Evolutionary conservation across 2,797 vertebrate genomes (phyloP), one percentile per base, ranked within the genome.

Genomic region (Avahi laniger): DNA sequence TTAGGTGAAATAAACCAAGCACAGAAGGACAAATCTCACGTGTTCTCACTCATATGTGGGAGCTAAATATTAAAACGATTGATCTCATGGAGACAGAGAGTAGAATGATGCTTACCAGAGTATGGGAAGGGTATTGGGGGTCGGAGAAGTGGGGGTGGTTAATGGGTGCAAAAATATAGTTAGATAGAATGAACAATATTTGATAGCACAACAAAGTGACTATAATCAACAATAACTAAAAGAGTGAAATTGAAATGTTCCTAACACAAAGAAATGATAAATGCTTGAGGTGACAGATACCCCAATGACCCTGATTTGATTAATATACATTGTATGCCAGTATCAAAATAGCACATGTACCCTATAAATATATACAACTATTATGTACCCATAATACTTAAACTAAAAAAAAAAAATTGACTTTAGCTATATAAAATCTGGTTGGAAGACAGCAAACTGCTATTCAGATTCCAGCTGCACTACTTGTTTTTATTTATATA

Each of bases 361-460:
- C 63, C 63, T 65, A 65, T 65, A 63, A 33, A 63, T 65, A n/a
- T n/a, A 18, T 33, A 33, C 30, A 63, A 63, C 61, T 63, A 33
- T 65, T 20, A n/a, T 65, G 17, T n/a, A n/a, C 63, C 33, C n/a
- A n/a, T 65, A 65, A 65, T 65, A 65, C 7, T 65, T 65, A 65
- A 65, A 7, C 5, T 63, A 63, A 33, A 65, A 65, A 65, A n/a
- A 59, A 61, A 96, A 96, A 73, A 93, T 46, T 72, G 18, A 80
- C 54, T 91, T 94, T 72, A 91, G 28, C 79, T 33, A 75, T 30
- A 78, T 38, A 95, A 78, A 91, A 95, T 75, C 33, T 79, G n/a
- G 24, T 33, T 70, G 35, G 18, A 46, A 96, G 92, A 94, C 22
- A 67, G 72, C 33, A 90, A 78, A 93, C 15, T 82, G 82, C 63